phyloP scores from a whole-genome alignment of 2,888 invertebrate species.

The Eupithecia insigniata region DNA sequence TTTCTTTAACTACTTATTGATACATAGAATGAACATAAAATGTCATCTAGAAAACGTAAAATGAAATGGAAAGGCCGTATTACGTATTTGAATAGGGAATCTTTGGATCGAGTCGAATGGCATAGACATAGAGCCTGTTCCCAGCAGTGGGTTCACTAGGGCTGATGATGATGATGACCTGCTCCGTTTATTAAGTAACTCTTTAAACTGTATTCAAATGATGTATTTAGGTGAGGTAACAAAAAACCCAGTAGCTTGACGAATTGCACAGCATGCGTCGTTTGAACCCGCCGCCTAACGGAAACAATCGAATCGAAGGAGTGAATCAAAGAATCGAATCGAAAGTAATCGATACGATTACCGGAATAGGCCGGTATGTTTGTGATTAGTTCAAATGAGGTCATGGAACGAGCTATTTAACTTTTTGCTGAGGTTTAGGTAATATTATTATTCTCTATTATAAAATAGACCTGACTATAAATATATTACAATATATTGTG shows the following conservation, averaged over 20 bases:
- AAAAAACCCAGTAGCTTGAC: constrained; percentile 64
- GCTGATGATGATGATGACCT: background rate
- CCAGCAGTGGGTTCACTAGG: background rate
- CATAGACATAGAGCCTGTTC: too few species aligned
- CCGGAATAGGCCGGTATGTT: constrained; percentile 48
- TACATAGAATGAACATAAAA: too few species aligned
- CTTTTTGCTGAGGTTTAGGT: background rate
- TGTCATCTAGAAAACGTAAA: too few species aligned
- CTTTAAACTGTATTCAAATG: constrained; percentile 46
- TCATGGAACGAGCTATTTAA: background rate
- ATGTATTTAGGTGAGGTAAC: constrained; percentile 36
- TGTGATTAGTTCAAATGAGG: constrained; percentile 35
- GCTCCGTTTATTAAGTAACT: background rate
- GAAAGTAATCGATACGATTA: constrained; percentile 54
- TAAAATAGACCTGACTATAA: too few species aligned
- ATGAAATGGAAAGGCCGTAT: too few species aligned
- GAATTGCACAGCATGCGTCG: constrained; percentile 59
- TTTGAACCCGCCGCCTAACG: constrained; percentile 65
- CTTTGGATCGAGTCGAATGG: too few species aligned
- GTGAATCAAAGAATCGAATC: constrained; percentile 66
- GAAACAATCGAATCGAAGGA: constrained; percentile 58
- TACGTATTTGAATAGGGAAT: too few species aligned
- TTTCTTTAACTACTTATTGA: too few species aligned
- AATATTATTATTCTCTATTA: background rate
- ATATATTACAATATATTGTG: too few species aligned